These are phyloP conservation scores for Macrotus californicus DNA, from an alignment of 2,113 vertebrate species.

Conservation along the genomic window DNA sequence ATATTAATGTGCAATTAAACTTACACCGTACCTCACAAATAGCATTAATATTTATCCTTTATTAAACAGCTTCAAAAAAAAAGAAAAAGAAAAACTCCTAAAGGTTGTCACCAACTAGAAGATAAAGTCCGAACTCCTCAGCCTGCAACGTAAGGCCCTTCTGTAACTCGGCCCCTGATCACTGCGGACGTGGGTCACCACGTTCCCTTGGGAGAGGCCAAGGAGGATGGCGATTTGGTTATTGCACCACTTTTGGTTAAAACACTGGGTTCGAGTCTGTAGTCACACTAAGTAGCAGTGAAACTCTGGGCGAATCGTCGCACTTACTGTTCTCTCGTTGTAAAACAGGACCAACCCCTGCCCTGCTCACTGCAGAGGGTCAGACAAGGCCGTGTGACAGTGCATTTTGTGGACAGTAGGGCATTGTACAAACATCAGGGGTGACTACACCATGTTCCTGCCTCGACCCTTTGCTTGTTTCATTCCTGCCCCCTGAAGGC, in stretches of 20 bases:
- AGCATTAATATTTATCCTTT: slow-evolving; percentile 68
- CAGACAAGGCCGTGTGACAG: neutral
- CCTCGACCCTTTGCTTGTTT: neutral
- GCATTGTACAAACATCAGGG: neutral
- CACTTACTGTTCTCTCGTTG: neutral
- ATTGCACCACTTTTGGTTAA: neutral
- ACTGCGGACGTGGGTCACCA: neutral
- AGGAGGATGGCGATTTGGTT: neutral
- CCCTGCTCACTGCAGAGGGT: neutral
- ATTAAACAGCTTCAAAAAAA: slow-evolving; percentile 22
- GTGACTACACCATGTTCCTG: neutral
- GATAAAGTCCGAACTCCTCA: neutral
- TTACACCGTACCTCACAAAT: slow-evolving; percentile 53
- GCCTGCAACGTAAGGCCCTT: neutral
- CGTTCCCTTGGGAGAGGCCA: neutral
- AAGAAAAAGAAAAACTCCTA: neutral
- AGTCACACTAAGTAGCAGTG: neutral
- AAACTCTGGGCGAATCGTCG: neutral
- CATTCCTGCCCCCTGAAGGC: neutral
- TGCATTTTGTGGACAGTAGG: neutral
- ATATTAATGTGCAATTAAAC: slow-evolving; percentile 67
- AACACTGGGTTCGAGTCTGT: neutral
- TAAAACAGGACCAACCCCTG: neutral
- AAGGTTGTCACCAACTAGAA: neutral
- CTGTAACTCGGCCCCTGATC: neutral